Percentiles rank a stretch among this genome's conserved stretches.
Evolutionary conservation across 2,888 invertebrate species (phyloP).

Genomic region (Lochmaea crataegi): DNA sequence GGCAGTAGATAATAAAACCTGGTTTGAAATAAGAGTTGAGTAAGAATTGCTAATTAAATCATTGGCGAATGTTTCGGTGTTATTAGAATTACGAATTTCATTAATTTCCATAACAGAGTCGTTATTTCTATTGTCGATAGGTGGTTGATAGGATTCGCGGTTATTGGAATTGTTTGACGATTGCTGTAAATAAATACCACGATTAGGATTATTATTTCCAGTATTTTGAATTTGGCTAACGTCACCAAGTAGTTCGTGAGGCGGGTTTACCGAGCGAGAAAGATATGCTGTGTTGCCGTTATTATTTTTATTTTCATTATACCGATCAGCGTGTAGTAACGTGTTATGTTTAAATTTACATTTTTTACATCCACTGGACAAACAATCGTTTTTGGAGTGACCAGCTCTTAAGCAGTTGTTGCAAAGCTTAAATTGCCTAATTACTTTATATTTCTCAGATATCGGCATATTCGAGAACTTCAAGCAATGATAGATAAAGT

Average conservation of each 20-base stretch:
- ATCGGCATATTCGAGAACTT: not conserved
- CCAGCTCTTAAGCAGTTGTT: not conserved
- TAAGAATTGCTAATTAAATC: not conserved
- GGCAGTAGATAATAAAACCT: not conserved
- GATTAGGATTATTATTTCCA: too few relatives aligned
- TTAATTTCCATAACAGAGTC: not conserved
- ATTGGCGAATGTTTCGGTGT: not conserved
- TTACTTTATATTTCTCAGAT: not conserved
- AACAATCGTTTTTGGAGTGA: not conserved
- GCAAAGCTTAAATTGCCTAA: not conserved
- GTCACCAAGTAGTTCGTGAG: too few relatives aligned
- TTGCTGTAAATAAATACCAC: too few relatives aligned
- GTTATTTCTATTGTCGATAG: not conserved
- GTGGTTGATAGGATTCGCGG: not conserved
- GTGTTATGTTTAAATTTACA: conserved; percentile 1
- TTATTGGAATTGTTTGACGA: too few relatives aligned
- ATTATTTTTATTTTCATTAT: too few relatives aligned
- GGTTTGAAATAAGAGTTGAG: not conserved
- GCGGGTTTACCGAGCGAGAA: too few relatives aligned
- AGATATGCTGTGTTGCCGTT: too few relatives aligned
- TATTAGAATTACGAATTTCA: not conserved
- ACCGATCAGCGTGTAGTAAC: too few relatives aligned
- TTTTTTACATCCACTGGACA: not conserved
- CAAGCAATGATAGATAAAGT: not conserved
- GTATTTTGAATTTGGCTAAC: too few relatives aligned